Conservation (phyloP, 2,113 vertebrate genomes). For the Indicator maculatus region DNA sequence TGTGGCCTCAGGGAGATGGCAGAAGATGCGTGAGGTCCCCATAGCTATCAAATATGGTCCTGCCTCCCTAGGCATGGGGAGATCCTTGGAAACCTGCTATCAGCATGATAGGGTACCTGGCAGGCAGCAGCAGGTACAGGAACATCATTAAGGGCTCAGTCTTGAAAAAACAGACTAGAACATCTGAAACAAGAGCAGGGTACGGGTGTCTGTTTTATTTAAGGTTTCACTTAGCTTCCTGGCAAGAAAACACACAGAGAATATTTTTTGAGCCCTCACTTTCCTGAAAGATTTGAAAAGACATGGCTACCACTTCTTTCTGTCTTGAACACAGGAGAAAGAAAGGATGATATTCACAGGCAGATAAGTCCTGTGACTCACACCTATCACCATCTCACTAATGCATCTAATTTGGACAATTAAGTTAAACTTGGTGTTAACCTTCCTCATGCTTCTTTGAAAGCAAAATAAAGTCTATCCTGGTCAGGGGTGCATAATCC, state of each 20-base stretch:
- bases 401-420: neutral
- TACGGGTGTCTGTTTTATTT: neutral
- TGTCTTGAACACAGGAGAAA: neutral
- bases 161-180: neutral
- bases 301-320: neutral
- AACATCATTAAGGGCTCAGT: neutral
- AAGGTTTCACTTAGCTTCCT: neutral
- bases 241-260: neutral
- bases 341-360: neutral
- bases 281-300: neutral
- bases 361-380: neutral
- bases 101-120: neutral
- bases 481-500: neutral
- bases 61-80: fast-evolving
- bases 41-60: fast-evolving
- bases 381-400: neutral
- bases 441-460: constrained; percentile 1
- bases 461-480: neutral
- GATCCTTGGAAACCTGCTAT: neutral
- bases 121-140: neutral
- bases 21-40: neutral
- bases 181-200: neutral
- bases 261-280: neutral
- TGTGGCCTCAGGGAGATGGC: neutral
- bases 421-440: constrained; percentile 19